A percentile compares a stretch with the other conserved stretches of the same genome.
phyloP scores from a whole-genome alignment of 2,888 invertebrate species.

The Acrobasis repandana region DNA sequence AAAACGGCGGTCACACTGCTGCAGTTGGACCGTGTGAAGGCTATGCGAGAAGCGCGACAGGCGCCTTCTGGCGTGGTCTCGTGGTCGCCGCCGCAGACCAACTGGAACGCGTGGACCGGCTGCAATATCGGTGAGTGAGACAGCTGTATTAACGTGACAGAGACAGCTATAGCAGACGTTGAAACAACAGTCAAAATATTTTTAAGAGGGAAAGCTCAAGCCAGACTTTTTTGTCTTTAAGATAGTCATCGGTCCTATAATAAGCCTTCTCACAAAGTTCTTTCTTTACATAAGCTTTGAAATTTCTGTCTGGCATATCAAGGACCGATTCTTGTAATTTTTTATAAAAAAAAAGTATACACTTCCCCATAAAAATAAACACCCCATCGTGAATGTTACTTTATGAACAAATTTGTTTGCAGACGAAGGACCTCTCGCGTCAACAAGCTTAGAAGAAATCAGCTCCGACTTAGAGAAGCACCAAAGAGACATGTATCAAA shows the following conservation, averaged over 20 bases:
- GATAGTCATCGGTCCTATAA: neutral
- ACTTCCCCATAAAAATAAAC: no score
- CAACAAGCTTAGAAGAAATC: conserved; percentile 85
- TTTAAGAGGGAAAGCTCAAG: no score
- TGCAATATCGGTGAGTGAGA: conserved; percentile 91
- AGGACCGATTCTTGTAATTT: no score
- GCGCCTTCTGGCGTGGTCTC: conserved; percentile 91
- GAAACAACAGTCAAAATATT: no score
- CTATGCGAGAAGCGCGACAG: conserved; percentile 85
- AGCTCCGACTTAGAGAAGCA: conserved; percentile 89
- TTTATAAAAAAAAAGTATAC: no score
- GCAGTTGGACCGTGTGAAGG: conserved; percentile 69
- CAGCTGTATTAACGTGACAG: neutral
- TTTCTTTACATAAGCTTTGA: no score
- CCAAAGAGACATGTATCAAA: conserved; percentile 85
- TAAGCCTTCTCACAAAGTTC: no score
- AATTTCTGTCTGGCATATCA: no score
- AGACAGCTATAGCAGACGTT: no score
- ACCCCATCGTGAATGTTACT: no score
- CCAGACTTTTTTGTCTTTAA: no score
- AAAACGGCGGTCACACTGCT: conserved; percentile 54
- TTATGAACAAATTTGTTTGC: conserved; percentile 24
- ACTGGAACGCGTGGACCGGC: conserved; percentile 99
- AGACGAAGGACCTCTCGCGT: conserved; percentile 93
- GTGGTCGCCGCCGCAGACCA: conserved; percentile 97